Evolutionary conservation across 2,888 invertebrate genomes (phyloP), one percentile per base, ranked within the genome.

Genomic region (Celastrina argiolus): DNA sequence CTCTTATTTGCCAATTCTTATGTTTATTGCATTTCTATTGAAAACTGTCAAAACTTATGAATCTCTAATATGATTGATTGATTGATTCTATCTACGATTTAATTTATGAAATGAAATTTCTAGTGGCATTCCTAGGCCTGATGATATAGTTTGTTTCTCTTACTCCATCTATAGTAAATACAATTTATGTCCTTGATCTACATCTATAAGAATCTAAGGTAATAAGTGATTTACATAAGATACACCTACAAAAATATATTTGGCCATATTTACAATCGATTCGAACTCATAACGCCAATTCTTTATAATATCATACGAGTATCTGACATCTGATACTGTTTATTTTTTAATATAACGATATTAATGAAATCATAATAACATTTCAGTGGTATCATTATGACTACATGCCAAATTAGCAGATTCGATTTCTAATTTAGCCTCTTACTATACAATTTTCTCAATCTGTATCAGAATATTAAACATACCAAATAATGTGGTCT

Each of bases 261-360:
- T 61, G 61, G 61, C 39, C 61, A 16, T 61, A 34, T 58, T 59
- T 59, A 34, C 59, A 59, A 59, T 61, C 18, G 12, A 18, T 64
- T 31, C 45, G n/a, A 64, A 16, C 16, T 14, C 39, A 18, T 22
- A 18, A 14, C 39, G n/a, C 42, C 18, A 41, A 63, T 51, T 51
- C 51, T 18, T 51, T 22, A 51, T 45, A 45, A 45, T 18, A 45
- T 45, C 45, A 2, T 14, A 14, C 10, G 18, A 7, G 0, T 18
- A 39, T 5, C 34, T 45, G 45, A 14, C 22, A 0, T 36, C 12
- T 36, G 36, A 36, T 10, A 36, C 36, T 8, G 12, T 36, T 36
- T 5, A 5, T 5, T 28, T 28, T 28, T 28, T 18, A 16, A 18
- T 7, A 18, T 8, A 45, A 16, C 16, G 16, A 6, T 41, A 14